Evolutionary conservation across 2,888 invertebrate genomes (phyloP), one percentile per base, ranked within the genome.

Genomic region (Dryobotodes eremita): DNA sequence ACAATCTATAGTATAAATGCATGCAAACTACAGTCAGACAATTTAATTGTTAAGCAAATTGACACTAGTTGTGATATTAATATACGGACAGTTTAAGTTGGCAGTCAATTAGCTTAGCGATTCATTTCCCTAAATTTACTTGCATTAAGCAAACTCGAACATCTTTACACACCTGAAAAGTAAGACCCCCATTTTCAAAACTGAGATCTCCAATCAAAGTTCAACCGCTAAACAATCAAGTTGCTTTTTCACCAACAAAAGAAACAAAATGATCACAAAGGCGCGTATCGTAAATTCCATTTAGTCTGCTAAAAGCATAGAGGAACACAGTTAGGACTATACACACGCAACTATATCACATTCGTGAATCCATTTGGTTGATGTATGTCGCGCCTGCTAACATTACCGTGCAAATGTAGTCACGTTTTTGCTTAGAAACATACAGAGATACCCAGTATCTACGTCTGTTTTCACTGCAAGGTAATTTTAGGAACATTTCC

Each of bases 371-470:
- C 82, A 71, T 71, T 75, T 85, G 61, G 46, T 62, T 89, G 89
- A 88, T 88, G 83, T 85, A 89, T 82, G 86, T 76, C 80, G 71
- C 80, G 71, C 64, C 83, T 82, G 79, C 81, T 81, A 86, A 86
- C 83, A 86, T 82, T 83, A 82, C 77, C 77, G 77, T 83, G 86
- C 85, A 90, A 90, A 91, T 89, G 85, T 87, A 84, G 88, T 88
- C 88, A 80, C 83, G 80, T 86, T 83, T 85, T 86, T 81, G 78
- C 82, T 87, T 83, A 70, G 79, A 77, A 78, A 83, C 79, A 77
- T 53, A 75, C 17, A 72, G 17, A 68, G 11, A 48, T 75, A 82
- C 5, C 57, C 26, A 20, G 6, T 66, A 26, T 26, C n/a, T 59
- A 20, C n/a, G 36, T 42, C n/a, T 71, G 70, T 61, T 71, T 78